phyloP scores from a whole-genome alignment of 2,797 vertebrate species.

The Chrosomus eos region DNA sequence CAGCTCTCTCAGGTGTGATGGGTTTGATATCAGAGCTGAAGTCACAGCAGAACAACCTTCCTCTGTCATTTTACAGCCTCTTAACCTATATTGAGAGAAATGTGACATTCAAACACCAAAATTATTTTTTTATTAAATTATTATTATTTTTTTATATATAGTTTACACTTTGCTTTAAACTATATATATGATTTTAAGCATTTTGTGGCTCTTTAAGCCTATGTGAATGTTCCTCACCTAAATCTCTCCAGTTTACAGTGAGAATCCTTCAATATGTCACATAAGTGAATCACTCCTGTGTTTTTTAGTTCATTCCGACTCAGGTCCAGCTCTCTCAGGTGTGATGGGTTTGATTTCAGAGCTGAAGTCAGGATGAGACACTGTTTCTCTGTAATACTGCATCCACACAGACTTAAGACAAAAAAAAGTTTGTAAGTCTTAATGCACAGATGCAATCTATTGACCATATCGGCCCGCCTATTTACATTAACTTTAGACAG shows the following conservation, averaged over 20 bases:
- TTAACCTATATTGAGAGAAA: no score
- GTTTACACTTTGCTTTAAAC: no score
- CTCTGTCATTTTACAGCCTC: no score
- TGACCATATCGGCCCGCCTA: no score
- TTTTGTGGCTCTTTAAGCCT: no score
- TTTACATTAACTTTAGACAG: no score
- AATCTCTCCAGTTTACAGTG: neutral
- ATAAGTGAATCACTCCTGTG: neutral
- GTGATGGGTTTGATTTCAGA: neutral
- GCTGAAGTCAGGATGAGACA: neutral
- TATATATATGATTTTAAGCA: no score
- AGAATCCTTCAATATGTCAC: rapidly evolving
- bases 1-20: neutral
- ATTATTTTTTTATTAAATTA: no score
- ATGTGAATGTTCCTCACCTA: neutral
- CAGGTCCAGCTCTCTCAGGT: neutral
- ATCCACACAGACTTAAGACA: neutral
- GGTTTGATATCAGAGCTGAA: neutral
- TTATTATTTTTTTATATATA: no score
- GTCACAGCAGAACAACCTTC: neutral
- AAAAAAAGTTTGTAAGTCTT: no score
- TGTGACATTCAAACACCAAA: no score
- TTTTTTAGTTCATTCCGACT: rapidly evolving
- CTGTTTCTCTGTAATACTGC: neutral
- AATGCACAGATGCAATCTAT: no score